These are phyloP conservation scores for Pantherophis vulpinus DNA, from an alignment of 2,797 vertebrate genomes.

Conservation along the genomic window DNA sequence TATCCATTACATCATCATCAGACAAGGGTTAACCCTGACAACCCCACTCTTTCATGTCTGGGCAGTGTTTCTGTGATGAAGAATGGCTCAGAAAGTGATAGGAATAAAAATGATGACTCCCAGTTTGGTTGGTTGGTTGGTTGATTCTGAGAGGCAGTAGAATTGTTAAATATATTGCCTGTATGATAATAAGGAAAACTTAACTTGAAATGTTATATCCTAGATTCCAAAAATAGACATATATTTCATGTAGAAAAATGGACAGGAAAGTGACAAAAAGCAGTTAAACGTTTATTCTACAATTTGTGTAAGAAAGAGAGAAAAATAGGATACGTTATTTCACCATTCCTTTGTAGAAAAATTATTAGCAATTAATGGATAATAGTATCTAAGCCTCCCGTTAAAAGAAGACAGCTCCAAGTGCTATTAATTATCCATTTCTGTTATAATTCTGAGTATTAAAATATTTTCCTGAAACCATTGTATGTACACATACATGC, in stretches of 20 bases:
- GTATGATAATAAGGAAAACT: slow-evolving; percentile 63
- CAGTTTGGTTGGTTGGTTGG: not conserved
- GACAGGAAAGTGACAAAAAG: not conserved
- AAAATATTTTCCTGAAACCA: not conserved
- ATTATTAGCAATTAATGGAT: not conserved
- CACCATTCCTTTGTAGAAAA: slow-evolving; percentile 8
- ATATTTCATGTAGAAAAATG: not conserved
- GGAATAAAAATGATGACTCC: slow-evolving; percentile 61
- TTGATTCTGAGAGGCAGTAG: slow-evolving; percentile 55
- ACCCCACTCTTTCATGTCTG: slow-evolving; percentile 61
- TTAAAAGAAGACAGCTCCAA: not conserved
- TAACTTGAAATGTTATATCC: slow-evolving; percentile 5
- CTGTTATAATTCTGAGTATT: slow-evolving; percentile 21
- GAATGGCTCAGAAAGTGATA: slow-evolving; percentile 63
- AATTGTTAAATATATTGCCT: slow-evolving; percentile 57
- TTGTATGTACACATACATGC: not conserved
- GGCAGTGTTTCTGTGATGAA: slow-evolving; percentile 15
- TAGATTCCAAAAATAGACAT: not conserved
- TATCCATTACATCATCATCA: slow-evolving; percentile 74
- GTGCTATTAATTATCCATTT: slow-evolving; percentile 25
- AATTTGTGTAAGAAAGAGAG: fast-evolving
- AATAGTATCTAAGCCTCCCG: not conserved
- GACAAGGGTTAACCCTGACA: slow-evolving; percentile 63
- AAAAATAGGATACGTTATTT: not conserved
- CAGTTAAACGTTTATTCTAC: slow-evolving; percentile 9